Base-by-base conservation (phyloP, 1,140 invertebrate genomes). In the Aethina tumida region DNA sequence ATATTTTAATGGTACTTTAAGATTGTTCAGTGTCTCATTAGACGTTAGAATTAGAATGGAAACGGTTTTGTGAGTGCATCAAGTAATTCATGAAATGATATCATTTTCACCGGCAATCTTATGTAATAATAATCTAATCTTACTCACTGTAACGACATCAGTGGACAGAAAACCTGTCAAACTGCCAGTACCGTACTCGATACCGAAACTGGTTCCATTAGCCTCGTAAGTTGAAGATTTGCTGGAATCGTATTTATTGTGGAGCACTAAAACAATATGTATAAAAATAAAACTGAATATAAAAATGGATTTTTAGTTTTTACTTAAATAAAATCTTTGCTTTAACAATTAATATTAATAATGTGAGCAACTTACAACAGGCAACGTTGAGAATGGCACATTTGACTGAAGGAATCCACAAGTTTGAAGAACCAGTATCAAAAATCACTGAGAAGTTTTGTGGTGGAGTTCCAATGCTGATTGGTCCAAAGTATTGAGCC, bases 401-500 rank as follows among this genome's bases (percentile, higher is more conserved):
- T 59, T 94, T 82, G 63, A 95, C 93, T 0, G 93, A 97, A 5
- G 95, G 95, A 38, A 99, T 80, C 96, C 96, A 99, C 13, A 99
- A 69, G 61, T 99, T 99, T 5, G 94, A 96, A 1, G 93, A 97
- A 29, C 96, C 96, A 8, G 94, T 96, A 61, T 99, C 96, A 68
- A 99, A 99, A 14, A 99, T 81, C 29, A 99, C 94, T 47, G 78
- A 85, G 63, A 99, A 99, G 0, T 66, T 69, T 68, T 99, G 95
- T 13, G 85, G 77, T 13, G 96, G 96, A 24, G 75, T 84, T 37
- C 95, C 96, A 63, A 99, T 92, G 0, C 70, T 67, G 46, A 98
- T 97, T 1, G 73, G 75, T n/a, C 96, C 96, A 68, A 89, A 99
- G 65, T 99, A 99, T 66, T 99, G 96, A 39, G 95, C 92, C 84